Evolutionary conservation across 2,797 vertebrate species (phyloP).

Genomic region (Sebastes miniatus): DNA sequence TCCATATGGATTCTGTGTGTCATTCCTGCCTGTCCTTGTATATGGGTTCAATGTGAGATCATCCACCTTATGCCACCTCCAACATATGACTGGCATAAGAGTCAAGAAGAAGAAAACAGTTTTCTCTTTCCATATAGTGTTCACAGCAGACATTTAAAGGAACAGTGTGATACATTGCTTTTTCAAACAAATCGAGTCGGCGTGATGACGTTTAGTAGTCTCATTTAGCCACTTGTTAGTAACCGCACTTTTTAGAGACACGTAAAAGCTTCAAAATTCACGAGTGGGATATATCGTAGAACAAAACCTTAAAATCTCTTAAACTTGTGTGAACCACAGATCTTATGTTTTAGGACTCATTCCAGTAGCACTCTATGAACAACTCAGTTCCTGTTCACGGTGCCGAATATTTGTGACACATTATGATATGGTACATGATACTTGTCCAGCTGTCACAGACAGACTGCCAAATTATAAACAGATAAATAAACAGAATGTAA

Average conservation of each 20-base stretch:
- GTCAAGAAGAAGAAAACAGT: neutral
- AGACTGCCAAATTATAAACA: too few relatives aligned
- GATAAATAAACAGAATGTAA: neutral
- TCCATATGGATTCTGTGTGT: conserved; percentile 57
- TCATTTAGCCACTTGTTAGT: too few relatives aligned
- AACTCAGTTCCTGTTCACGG: conserved; percentile 15
- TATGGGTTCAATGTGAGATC: conserved; percentile 39
- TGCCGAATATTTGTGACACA: conserved; percentile 20
- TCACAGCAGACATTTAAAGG: neutral
- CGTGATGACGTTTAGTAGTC: too few relatives aligned
- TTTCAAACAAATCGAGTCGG: neutral
- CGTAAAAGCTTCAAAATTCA: too few relatives aligned
- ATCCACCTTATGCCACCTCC: neutral
- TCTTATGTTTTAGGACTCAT: too few relatives aligned
- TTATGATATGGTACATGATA: too few relatives aligned
- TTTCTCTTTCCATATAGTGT: neutral
- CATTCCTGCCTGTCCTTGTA: conserved; percentile 31
- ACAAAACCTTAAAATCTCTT: too few relatives aligned
- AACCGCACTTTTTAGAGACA: too few relatives aligned
- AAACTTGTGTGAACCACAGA: too few relatives aligned
- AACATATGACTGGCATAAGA: neutral
- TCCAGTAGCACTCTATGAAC: neutral
- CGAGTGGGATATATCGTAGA: too few relatives aligned
- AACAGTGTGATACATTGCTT: neutral
- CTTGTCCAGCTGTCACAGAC: too few relatives aligned